These are phyloP conservation scores for Sarcophilus harrisii DNA, from an alignment of 2,797 vertebrate genomes.

Conservation along the genomic window DNA sequence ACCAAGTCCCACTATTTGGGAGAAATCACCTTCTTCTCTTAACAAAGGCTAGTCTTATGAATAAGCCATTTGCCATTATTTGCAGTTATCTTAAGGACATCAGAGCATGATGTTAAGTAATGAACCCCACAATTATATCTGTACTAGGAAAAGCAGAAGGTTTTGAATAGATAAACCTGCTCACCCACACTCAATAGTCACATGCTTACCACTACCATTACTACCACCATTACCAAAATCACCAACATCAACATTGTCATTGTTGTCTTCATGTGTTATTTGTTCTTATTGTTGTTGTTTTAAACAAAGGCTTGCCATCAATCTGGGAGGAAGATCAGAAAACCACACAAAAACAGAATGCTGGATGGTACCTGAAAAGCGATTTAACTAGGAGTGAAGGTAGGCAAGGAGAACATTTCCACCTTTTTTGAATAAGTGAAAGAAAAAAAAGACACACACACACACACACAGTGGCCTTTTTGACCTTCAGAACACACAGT, in stretches of 20 bases:
- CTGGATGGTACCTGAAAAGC: background rate
- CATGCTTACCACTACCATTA: background rate
- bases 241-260: too few species aligned
- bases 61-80: background rate
- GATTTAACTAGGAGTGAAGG: background rate
- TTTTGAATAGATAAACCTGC: background rate
- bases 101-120: background rate
- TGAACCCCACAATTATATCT: background rate
- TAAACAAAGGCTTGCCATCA: background rate
- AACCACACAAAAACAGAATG: background rate
- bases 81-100: background rate
- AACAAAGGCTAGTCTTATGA: background rate
- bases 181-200: background rate
- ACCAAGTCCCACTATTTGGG: background rate
- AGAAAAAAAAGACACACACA: conserved; percentile 23
- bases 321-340: background rate
- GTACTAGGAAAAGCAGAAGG: background rate
- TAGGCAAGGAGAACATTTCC: background rate
- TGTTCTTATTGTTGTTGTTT: background rate
- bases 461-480: conserved; percentile 7
- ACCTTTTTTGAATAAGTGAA: conserved; percentile 24
- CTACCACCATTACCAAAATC: background rate
- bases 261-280: background rate
- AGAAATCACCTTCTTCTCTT: background rate
- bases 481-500: conserved; percentile 50